These are phyloP conservation scores for Drosophila santomea DNA, from an alignment of 1,140 invertebrate genomes.

Conservation along the genomic window DNA sequence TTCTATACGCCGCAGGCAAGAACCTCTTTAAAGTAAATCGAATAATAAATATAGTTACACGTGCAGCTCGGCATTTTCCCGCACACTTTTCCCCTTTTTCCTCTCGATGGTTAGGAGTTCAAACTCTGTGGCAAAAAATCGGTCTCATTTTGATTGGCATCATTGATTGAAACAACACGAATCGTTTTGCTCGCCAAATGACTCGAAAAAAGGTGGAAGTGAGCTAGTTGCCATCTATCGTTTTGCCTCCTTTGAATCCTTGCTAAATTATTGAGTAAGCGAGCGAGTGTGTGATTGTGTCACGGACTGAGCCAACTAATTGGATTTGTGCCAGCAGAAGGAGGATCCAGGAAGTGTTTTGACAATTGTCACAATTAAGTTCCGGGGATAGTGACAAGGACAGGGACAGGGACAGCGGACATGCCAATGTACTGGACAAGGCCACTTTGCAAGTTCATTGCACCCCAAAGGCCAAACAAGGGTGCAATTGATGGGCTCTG, in stretches of 20 bases:
- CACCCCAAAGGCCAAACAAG: slow-evolving; percentile 66
- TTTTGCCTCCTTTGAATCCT: slow-evolving; percentile 24
- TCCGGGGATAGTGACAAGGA: slow-evolving; percentile 32
- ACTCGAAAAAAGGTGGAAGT: slow-evolving; percentile 65
- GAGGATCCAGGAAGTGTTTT: slow-evolving; percentile 66
- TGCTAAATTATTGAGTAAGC: slow-evolving; percentile 57
- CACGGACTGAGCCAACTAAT: slow-evolving; percentile 69
- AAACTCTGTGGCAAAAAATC: slow-evolving; percentile 63
- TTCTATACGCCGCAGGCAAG: slow-evolving; percentile 14
- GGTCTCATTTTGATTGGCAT: slow-evolving; percentile 78
- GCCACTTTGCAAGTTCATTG: slow-evolving; percentile 78
- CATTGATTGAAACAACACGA: slow-evolving; percentile 82
- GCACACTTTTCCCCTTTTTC: neutral
- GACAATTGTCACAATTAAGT: slow-evolving; percentile 78
- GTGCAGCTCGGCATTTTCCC: slow-evolving; percentile 18
- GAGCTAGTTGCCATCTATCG: slow-evolving; percentile 49
- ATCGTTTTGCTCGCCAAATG: slow-evolving; percentile 73
- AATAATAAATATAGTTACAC: slow-evolving; percentile 22
- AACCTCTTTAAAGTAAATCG: slow-evolving; percentile 6
- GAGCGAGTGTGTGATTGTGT: slow-evolving; percentile 70
- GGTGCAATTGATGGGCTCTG: slow-evolving; percentile 19
- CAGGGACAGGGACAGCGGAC: slow-evolving; percentile 40
- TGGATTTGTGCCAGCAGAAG: slow-evolving; percentile 65
- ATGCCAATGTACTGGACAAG: slow-evolving; percentile 77
- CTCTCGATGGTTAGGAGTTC: slow-evolving; percentile 17